These are phyloP conservation scores for Xenotilapia flavipinnis DNA, from an alignment of 2,113 vertebrate species.

Conservation along the genomic window DNA sequence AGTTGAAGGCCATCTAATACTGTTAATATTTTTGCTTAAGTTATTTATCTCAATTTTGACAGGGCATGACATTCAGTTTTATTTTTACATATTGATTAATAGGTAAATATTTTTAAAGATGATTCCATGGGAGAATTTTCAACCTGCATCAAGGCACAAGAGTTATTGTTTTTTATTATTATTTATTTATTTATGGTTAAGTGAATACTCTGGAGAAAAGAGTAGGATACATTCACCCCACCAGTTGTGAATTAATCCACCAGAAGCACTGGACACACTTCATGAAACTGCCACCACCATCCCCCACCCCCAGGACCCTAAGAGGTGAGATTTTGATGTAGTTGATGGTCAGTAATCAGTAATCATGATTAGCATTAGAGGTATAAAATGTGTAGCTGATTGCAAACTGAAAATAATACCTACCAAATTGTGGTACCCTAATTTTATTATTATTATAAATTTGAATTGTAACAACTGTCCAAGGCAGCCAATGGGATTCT, in stretches of 20 bases:
- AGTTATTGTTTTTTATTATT: background rate
- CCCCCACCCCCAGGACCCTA: background rate
- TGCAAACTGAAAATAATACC: background rate
- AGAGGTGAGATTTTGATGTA: background rate
- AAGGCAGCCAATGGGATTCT: background rate
- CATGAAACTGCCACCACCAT: background rate
- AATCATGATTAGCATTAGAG: background rate
- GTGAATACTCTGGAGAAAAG: background rate
- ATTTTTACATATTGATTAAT: background rate
- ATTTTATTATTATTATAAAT: background rate
- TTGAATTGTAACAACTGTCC: background rate
- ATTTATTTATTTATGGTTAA: background rate
- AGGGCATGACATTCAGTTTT: background rate
- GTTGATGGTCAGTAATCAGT: background rate
- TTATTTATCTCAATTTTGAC: background rate
- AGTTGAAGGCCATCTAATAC: background rate
- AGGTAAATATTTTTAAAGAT: background rate
- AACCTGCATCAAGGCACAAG: background rate
- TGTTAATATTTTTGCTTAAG: background rate
- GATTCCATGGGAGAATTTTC: background rate
- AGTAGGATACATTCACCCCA: background rate
- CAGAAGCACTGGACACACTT: slow-evolving; percentile 5
- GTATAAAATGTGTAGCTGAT: background rate
- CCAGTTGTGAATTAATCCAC: background rate
- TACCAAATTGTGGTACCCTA: background rate